Evolutionary conservation across 2,797 vertebrate genomes (phyloP).

Genomic region (Toxotes lorentzi): DNA sequence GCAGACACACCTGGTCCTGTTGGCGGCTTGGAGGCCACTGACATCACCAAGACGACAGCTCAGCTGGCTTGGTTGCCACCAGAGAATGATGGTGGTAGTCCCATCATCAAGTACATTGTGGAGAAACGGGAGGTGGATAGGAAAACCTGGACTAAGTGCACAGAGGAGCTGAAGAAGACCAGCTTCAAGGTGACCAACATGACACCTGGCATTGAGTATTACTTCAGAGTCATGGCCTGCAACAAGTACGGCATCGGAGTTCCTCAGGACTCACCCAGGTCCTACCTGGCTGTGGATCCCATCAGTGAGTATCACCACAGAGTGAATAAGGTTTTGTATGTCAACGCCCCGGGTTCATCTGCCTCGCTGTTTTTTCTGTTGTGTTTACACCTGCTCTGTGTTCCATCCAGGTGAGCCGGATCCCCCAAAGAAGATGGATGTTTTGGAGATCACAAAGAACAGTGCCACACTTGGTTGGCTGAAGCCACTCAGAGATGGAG

Average conservation of each 20-base stretch:
- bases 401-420: conserved; percentile 92
- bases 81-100: conserved; percentile 97
- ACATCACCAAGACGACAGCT: conserved; percentile 93
- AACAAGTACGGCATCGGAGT: conserved; percentile 97
- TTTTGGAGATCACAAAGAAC: conserved; percentile 95
- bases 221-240: conserved; percentile 95
- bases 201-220: conserved; percentile 94
- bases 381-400: not conserved
- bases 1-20: conserved; percentile 99
- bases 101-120: conserved; percentile 93
- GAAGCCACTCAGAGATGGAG: conserved; percentile 95
- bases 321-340: not conserved
- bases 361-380: not conserved
- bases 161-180: conserved; percentile 93
- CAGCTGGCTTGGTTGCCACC: conserved; percentile 97
- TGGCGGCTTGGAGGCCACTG: conserved; percentile 89
- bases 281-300: conserved; percentile 93
- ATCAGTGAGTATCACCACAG: conserved; percentile 89
- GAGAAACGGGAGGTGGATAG: conserved; percentile 97
- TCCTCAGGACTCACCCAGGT: conserved; percentile 93
- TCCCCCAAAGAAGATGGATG: conserved; percentile 97
- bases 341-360: not conserved
- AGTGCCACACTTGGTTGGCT: conserved; percentile 95
- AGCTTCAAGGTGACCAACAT: conserved; percentile 95
- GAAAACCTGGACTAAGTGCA: conserved; percentile 95